Base-by-base conservation (phyloP, 2,888 invertebrate species). In the Drosophila stalkeri region DNA sequence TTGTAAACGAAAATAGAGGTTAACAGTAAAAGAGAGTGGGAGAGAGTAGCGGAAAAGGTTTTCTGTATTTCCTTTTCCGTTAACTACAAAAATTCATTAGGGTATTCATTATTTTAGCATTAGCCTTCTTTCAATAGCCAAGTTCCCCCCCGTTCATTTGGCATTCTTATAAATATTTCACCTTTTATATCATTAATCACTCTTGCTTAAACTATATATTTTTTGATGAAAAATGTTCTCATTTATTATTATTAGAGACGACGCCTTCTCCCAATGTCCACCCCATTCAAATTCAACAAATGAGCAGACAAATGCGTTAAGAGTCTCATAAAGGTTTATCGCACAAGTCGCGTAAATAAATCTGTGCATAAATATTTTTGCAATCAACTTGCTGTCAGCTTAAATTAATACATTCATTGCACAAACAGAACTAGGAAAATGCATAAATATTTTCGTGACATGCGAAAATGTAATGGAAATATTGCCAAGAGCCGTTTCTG, bases 351-450 rank as follows among this genome's bases (percentile, higher is more conserved):
- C 55, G 27, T 23, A 61, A 66, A 75, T 77, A 65, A 77, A 83
- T 75, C 33, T 46, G 16, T 27, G 14, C 67, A 71, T 55, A 75
- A 72, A 69, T 69, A 67, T 76, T 71, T 52, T 52, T 44, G 60
- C 63, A 68, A 72, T 76, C 81, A 77, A 65, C 63, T 74, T 63
- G 55, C 78, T 84, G 83, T 86, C 87, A 84, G 35, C 60, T 54
- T 23, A 64, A 72, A 87, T 80, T 49, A 82, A 77, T 74, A 64
- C 67, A 74, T 83, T 86, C 73, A 81, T 86, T 70, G 61, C 72
- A 35, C 59, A 67, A 66, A 65, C 64, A 61, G 49, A 31, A 23
- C 55, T 20, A 46, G 59, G 31, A 60, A 76, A 85, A 59, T 59
- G 63, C 67, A 62, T 51, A 52, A 64, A 65, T 65, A 76, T 73